A percentile compares a stretch with the other conserved stretches of the same genome.
Conservation (phyloP, 2,797 vertebrate genomes). For the Nyctalus aviator region DNA sequence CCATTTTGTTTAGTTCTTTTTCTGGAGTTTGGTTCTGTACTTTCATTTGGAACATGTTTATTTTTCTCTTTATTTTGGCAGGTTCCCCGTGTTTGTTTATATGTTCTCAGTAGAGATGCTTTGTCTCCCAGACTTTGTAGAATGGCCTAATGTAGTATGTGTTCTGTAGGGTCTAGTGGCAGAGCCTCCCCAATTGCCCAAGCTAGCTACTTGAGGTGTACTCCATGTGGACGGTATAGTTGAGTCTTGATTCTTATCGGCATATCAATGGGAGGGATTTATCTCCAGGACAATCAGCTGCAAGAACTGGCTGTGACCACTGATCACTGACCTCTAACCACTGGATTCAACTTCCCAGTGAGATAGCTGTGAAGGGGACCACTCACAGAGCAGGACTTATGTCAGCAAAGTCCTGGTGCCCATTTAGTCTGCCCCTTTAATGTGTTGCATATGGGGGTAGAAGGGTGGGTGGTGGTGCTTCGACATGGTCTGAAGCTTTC, state of each 20-base stretch:
- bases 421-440: neutral
- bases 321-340: neutral
- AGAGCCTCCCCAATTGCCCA: neutral
- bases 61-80: neutral
- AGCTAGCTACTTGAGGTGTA: neutral
- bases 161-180: neutral
- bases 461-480: neutral
- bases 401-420: neutral
- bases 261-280: neutral
- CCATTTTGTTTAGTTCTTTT: neutral
- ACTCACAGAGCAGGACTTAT: neutral
- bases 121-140: neutral
- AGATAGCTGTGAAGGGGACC: neutral
- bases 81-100: neutral
- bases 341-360: neutral
- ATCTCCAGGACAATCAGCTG: neutral
- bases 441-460: neutral
- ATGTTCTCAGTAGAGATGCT: neutral
- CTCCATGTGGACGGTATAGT: neutral
- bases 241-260: neutral
- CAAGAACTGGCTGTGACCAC: neutral
- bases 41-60: neutral
- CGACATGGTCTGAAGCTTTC: neutral
- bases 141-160: neutral
- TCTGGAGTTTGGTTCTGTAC: neutral